Conservation (phyloP, 2,888 invertebrate species). For the Hydrotaea cyrtoneurina region DNA sequence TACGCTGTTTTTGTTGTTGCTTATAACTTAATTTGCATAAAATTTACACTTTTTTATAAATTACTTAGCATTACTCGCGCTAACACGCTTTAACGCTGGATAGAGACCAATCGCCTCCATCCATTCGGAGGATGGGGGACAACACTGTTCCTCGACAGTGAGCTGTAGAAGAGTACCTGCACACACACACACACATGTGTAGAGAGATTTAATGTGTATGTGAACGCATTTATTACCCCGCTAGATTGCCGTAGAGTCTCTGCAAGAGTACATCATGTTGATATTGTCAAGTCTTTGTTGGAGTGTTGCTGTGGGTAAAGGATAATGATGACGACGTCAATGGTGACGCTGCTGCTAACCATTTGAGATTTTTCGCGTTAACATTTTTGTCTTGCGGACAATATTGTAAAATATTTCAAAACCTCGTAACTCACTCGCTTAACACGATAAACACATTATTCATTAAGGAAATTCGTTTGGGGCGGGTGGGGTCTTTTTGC, state of each 20-base stretch:
- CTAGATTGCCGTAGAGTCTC: background rate
- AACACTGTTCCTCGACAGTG: background rate
- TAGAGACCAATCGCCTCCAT: background rate
- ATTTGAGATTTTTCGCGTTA: background rate
- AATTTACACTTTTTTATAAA: conserved; percentile 28
- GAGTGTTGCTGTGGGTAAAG: background rate
- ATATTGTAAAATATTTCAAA: background rate
- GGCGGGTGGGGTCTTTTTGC: background rate
- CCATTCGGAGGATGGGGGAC: background rate
- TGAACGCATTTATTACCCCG: background rate
- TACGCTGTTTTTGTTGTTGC: conserved; percentile 7
- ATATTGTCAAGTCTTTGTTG: background rate
- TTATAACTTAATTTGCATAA: conserved; percentile 33
- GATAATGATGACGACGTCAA: background rate
- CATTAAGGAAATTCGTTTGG: background rate
- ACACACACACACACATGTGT: no score
- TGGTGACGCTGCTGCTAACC: background rate
- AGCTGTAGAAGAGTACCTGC: background rate
- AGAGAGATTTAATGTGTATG: background rate
- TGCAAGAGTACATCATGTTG: background rate
- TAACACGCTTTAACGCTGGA: conserved; percentile 13
- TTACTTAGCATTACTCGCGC: conserved; percentile 26
- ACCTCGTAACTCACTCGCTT: background rate
- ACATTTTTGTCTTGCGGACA: conserved; percentile 26
- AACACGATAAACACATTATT: conserved; percentile 13